A percentile compares a stretch with the other conserved stretches of the same genome.
phyloP scores from a whole-genome alignment of 2,888 invertebrate genomes.

The Eupithecia pulchellata region DNA sequence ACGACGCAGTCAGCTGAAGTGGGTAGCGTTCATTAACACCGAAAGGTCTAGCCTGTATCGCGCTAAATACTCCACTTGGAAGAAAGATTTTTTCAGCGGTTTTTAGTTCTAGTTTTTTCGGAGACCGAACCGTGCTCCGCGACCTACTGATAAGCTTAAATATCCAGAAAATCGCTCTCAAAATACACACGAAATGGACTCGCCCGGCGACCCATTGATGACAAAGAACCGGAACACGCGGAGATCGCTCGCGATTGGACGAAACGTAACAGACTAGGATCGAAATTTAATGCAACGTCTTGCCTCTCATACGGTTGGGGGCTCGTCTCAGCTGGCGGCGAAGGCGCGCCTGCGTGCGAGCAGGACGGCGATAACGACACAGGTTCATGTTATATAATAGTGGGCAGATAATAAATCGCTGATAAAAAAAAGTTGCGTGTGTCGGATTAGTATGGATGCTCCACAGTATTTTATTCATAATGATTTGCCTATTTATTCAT shows the following conservation, averaged over 20 bases:
- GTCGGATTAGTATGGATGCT: conserved; percentile 59
- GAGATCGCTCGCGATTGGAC: conserved; percentile 87
- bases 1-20: conserved; percentile 86
- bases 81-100: conserved; percentile 31
- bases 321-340: conserved; percentile 42
- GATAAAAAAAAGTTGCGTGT: conserved; percentile 78
- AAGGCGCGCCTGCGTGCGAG: conserved; percentile 56
- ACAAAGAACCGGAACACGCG: conserved; percentile 88
- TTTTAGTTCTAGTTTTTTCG: neutral
- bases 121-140: conserved; percentile 18
- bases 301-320: conserved; percentile 62
- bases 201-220: conserved; percentile 89
- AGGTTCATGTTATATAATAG: conserved; percentile 76
- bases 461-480: neutral
- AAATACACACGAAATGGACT: conserved; percentile 82
- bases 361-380: conserved; percentile 60
- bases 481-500: neutral
- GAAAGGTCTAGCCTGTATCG: conserved; percentile 69
- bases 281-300: conserved; percentile 79
- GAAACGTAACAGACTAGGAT: conserved; percentile 80
- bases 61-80: conserved; percentile 61
- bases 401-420: conserved; percentile 80
- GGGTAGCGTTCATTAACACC: conserved; percentile 75
- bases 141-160: conserved; percentile 56
- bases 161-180: conserved; percentile 66